A percentile compares a stretch with the other conserved stretches of the same genome.
Conservation (phyloP, 2,113 vertebrate species). For the Scolopax mira region DNA sequence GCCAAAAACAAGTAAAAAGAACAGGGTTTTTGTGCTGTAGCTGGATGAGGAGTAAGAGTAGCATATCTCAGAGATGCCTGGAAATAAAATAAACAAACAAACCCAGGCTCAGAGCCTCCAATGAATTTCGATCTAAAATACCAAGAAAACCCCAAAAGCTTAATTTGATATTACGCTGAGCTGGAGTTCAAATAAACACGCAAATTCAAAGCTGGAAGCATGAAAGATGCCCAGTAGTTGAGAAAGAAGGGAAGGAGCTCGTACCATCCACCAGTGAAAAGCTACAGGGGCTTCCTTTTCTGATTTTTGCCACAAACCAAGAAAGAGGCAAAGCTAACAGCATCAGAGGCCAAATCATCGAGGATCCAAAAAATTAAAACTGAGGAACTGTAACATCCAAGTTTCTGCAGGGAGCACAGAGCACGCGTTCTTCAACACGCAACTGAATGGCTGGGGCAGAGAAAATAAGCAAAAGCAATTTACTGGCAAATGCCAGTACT, state of each 20-base stretch:
- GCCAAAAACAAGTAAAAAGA: neutral
- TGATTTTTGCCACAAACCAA: neutral
- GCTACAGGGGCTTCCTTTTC: neutral
- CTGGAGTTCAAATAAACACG: neutral
- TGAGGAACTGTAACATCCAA: neutral
- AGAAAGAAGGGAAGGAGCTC: neutral
- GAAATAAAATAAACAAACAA: slow-evolving; percentile 29
- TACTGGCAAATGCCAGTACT: neutral
- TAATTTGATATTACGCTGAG: neutral
- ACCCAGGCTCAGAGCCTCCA: neutral
- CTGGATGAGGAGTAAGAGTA: neutral
- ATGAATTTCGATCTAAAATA: neutral
- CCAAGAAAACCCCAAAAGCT: slow-evolving; percentile 5
- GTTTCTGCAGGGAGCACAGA: neutral
- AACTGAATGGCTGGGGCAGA: neutral
- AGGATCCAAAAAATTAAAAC: neutral
- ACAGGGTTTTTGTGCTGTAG: neutral
- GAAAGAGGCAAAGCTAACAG: neutral
- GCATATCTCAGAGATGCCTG: neutral
- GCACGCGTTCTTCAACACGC: neutral
- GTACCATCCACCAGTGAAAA: neutral
- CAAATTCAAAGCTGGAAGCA: slow-evolving; percentile 9
- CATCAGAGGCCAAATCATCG: neutral
- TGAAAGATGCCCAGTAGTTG: neutral
- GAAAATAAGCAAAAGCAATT: neutral